A percentile compares a stretch with the other conserved stretches of the same genome.
These are phyloP conservation scores for Papilio glaucus DNA, from an alignment of 1,140 invertebrate genomes.

Conservation along the genomic window DNA sequence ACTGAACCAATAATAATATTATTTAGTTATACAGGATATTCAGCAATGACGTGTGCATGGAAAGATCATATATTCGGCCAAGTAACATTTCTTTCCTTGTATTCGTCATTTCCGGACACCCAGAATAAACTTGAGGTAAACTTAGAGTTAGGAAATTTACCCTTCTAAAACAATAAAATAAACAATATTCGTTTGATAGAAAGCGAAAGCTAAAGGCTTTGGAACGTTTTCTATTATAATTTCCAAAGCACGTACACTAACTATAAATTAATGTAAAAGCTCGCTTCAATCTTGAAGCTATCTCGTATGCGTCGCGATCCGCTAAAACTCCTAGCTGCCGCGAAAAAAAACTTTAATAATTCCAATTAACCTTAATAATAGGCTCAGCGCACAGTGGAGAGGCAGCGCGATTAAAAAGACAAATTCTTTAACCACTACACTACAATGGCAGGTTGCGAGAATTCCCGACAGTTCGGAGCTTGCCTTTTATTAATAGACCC, in stretches of 20 bases:
- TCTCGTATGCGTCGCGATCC: conserved; percentile 65
- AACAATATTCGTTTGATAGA: background rate
- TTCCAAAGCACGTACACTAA: conserved; percentile 62
- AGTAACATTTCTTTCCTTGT: no score
- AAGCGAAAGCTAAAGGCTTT: conserved; percentile 29
- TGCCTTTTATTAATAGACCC: conserved; percentile 78
- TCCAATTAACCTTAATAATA: conserved; percentile 83
- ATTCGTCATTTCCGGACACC: no score
- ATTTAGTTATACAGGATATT: no score
- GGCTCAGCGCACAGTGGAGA: conserved; percentile 66
- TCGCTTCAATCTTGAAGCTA: conserved; percentile 56
- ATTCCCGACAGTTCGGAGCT: conserved; percentile 64
- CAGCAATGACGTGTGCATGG: no score
- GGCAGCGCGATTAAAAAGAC: conserved; percentile 81
- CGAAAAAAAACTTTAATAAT: conserved; percentile 78
- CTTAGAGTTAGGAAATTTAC: background rate
- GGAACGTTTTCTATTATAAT: conserved; percentile 59
- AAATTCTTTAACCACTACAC: conserved; percentile 79
- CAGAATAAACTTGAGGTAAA: background rate
- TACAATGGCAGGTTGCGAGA: conserved; percentile 78
- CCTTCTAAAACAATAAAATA: conserved; percentile 19
- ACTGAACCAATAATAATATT: no score
- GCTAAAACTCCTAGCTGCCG: conserved; percentile 64
- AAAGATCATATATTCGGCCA: no score
- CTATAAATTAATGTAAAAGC: conserved; percentile 75